Base-by-base conservation (phyloP, 2,113 vertebrate species). In the Lepus americanus region DNA sequence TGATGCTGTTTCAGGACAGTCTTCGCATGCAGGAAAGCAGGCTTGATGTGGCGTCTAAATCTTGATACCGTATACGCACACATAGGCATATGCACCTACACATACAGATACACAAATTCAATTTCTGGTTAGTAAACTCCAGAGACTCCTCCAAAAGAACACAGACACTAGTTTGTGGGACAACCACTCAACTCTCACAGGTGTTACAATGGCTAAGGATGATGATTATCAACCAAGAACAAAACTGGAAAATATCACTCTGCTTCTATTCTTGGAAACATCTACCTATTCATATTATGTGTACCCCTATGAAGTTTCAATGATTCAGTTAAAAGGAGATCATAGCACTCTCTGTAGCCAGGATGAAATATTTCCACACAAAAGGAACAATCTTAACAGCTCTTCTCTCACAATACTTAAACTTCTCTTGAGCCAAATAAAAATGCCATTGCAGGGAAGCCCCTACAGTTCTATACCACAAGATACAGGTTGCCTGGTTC, bases 61-160 rank as follows among this genome's bases (percentile, higher is more conserved):
- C 19, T 59, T 59, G 4, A 19, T 59, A 59, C 44, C 44, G 44
- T 44, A 44, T 44, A 44, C 44, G 17, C 55, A 16, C 55, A 59
- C 14, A 17, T 59, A 59, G 14, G 19, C 53, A 92, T 87, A 36
- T 55, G 86, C 51, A 69, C 1, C 20, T 22, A 69, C 25, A 51
- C 49, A 36, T 10, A 70, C 36, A 66, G 33, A 63, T 55, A 66
- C 12, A 55, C 20, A 94, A 72, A 67, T 5, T 29, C 49, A 33
- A 55, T 79, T 10, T 81, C 59, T 76, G 0, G 91, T 91, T 73
- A 91, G n/a, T 72, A 72, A 84, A 89, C 66, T 81, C 6, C 85
- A 20, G 29, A 79, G n/a, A 81, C 5, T 72, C 73, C 91, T 86
- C 70, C 59, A 78, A 94, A 92, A 82, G 39, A 74, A 96, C 72